Percentiles rank a stretch among this genome's conserved stretches.
phyloP scores from a whole-genome alignment of 2,113 vertebrate species.

The Hypanus sabinus region DNA sequence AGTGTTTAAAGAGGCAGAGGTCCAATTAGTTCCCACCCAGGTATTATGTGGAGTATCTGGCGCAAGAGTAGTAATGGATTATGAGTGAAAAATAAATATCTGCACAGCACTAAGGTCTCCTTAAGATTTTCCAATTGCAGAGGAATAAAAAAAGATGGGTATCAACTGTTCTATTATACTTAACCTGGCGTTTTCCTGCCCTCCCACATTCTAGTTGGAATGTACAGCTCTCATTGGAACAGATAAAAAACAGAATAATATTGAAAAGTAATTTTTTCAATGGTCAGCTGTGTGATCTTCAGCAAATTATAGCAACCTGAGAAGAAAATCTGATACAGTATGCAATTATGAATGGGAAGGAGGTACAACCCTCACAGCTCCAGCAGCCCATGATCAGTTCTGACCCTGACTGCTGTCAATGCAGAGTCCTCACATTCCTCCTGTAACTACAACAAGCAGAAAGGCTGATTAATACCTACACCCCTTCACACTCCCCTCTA shows the following conservation, averaged over 20 bases:
- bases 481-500: too few species aligned
- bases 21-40: constrained; percentile 25
- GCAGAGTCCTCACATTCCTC: too few species aligned
- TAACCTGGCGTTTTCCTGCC: neutral
- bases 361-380: too few species aligned
- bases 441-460: too few species aligned
- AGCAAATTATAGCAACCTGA: neutral
- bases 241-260: neutral
- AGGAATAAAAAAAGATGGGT: neutral
- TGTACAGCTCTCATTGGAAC: neutral
- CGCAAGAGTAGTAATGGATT: neutral
- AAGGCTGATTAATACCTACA: too few species aligned
- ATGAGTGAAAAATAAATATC: neutral
- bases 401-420: too few species aligned
- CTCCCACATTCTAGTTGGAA: neutral
- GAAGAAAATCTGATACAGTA: neutral
- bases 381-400: too few species aligned
- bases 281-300: neutral
- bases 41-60: neutral
- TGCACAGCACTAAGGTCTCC: neutral
- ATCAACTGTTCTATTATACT: neutral
- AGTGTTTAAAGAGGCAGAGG: neutral
- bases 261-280: neutral
- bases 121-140: neutral
- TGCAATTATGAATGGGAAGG: neutral